phyloP scores from a whole-genome alignment of 1,140 invertebrate species.

The Drosophila ohnishii region DNA sequence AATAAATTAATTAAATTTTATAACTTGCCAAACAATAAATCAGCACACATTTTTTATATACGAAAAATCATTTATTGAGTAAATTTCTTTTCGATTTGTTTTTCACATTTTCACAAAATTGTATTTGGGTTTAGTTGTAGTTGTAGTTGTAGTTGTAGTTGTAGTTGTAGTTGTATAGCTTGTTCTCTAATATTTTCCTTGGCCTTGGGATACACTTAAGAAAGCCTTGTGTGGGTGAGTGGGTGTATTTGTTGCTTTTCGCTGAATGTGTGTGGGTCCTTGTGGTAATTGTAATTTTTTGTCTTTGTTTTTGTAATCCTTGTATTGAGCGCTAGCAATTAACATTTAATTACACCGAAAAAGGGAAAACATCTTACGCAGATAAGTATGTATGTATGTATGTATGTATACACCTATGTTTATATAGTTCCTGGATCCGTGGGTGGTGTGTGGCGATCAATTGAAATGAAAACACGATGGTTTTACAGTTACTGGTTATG shows the following conservation, averaged over 20 bases:
- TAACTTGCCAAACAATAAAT: too few relatives aligned
- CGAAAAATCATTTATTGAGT: slow-evolving; percentile 81
- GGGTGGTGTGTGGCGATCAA: slow-evolving; percentile 5
- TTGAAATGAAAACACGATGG: slow-evolving; percentile 10
- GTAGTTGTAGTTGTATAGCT: slow-evolving; percentile 47
- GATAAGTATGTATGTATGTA: slow-evolving; percentile 16
- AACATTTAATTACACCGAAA: slow-evolving; percentile 76
- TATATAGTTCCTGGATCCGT: slow-evolving; percentile 28
- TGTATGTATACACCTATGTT: slow-evolving; percentile 32
- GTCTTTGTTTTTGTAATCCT: slow-evolving; percentile 21
- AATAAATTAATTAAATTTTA: too few relatives aligned
- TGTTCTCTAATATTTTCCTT: slow-evolving; percentile 52
- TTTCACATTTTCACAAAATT: slow-evolving; percentile 77
- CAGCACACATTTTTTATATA: slow-evolving; percentile 34
- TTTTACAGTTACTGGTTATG: slow-evolving; percentile 2
- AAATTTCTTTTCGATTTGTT: slow-evolving; percentile 75
- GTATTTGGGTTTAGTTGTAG: slow-evolving; percentile 48
- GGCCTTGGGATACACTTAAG: slow-evolving; percentile 52
- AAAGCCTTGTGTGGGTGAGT: slow-evolving; percentile 21
- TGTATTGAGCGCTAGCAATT: slow-evolving; percentile 60
- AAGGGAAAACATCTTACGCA: slow-evolving; percentile 58
- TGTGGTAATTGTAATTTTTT: slow-evolving; percentile 18
- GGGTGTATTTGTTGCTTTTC: slow-evolving; percentile 25
- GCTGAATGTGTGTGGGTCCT: slow-evolving; percentile 22
- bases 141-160: slow-evolving; percentile 32